A percentile compares a stretch with the other conserved stretches of the same genome.
These are phyloP conservation scores for Psettodes erumei DNA, from an alignment of 2,113 vertebrate genomes.

Conservation along the genomic window DNA sequence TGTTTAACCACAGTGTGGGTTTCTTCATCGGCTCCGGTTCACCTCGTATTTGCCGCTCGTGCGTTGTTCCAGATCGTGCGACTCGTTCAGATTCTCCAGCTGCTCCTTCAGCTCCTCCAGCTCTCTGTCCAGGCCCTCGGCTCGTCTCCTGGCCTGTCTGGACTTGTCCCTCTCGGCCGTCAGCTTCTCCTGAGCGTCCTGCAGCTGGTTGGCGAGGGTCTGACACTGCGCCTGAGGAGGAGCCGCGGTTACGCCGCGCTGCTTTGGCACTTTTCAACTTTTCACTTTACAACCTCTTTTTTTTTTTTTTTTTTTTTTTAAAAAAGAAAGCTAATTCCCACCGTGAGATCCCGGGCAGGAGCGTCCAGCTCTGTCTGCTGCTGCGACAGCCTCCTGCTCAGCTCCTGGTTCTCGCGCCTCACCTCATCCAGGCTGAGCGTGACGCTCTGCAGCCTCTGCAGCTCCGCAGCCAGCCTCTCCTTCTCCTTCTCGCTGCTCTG, in stretches of 20 bases:
- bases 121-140: constrained; percentile 29
- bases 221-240: constrained; percentile 50
- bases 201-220: constrained; percentile 60
- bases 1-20: no score
- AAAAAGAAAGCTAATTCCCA: no score
- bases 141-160: not conserved
- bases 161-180: constrained; percentile 49
- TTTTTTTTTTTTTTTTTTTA: no score
- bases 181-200: constrained; percentile 49
- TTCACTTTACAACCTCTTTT: not conserved
- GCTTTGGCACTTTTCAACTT: no score
- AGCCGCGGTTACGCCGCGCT: not conserved
- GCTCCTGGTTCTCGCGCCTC: constrained; percentile 59
- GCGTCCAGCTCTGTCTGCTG: constrained; percentile 15
- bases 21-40: no score
- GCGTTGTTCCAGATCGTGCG: accelerated
- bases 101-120: constrained; percentile 25
- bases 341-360: constrained; percentile 49
- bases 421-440: constrained; percentile 38
- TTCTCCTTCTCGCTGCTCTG: constrained; percentile 77
- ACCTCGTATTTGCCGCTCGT: constrained; percentile 68
- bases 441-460: constrained; percentile 47
- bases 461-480: constrained; percentile 59
- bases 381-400: constrained; percentile 48
- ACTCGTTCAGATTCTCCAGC: not conserved